phyloP scores from a whole-genome alignment of 1,140 invertebrate genomes.

The Trissolcus basalis region DNA sequence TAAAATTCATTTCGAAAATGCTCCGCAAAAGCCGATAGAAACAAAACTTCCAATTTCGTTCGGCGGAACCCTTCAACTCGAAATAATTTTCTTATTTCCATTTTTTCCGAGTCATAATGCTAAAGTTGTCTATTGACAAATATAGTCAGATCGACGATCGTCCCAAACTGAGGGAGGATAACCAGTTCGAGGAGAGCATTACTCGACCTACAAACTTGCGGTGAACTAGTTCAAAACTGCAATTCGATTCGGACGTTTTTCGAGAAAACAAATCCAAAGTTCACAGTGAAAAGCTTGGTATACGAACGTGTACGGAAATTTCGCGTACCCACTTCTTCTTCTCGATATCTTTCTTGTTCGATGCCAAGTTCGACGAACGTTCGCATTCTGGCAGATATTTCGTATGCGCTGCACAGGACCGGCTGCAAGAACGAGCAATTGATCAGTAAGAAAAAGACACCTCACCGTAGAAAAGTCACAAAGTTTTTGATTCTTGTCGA shows the following conservation, averaged over 20 bases:
- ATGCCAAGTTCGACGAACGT: constrained; percentile 17
- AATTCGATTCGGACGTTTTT: constrained; percentile 61
- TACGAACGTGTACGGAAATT: constrained; percentile 49
- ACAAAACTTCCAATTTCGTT: constrained; percentile 1
- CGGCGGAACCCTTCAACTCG: neutral
- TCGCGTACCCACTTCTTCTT: constrained; percentile 31
- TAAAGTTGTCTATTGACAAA: constrained; percentile 36
- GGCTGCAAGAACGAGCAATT: constrained; percentile 7
- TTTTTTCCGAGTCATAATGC: constrained; percentile 29
- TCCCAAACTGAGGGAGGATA: constrained; percentile 27
- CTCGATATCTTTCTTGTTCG: constrained; percentile 40
- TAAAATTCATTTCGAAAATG: neutral
- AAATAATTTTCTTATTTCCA: constrained; percentile 32
- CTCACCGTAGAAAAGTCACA: constrained; percentile 8
- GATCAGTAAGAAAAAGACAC: constrained; percentile 25
- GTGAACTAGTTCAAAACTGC: constrained; percentile 66
- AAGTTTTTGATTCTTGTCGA: neutral
- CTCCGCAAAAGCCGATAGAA: neutral
- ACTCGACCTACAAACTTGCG: constrained; percentile 61
- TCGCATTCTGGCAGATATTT: constrained; percentile 25
- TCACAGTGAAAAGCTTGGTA: constrained; percentile 51
- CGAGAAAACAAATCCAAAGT: constrained; percentile 63
- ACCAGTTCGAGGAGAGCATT: constrained; percentile 54
- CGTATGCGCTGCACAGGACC: constrained; percentile 17
- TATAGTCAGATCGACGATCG: constrained; percentile 21